phyloP scores from a whole-genome alignment of 2,888 invertebrate species.

The Scaptomyza caliginosa region DNA sequence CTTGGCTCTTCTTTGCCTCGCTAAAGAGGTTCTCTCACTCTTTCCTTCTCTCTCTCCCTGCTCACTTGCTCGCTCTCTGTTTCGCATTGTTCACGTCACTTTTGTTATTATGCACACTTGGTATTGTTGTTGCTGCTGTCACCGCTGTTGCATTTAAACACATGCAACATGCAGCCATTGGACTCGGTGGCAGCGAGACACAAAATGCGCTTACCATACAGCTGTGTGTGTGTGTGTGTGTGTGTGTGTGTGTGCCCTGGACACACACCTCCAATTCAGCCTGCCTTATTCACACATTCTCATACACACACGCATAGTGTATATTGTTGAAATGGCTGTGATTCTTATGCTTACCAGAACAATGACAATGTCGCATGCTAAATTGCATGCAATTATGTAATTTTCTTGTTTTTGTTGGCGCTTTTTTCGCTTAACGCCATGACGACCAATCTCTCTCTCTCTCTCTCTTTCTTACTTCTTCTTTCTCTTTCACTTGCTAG shows the following conservation, averaged over 20 bases:
- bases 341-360: constrained; percentile 75
- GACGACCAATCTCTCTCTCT: constrained; percentile 14
- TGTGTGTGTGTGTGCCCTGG: constrained; percentile 25
- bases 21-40: constrained; percentile 40
- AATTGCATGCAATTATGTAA: constrained; percentile 83
- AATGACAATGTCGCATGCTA: constrained; percentile 81
- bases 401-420: constrained; percentile 59
- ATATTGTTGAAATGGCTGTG: constrained; percentile 35
- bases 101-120: constrained; percentile 64
- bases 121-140: constrained; percentile 30
- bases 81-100: constrained; percentile 63
- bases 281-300: constrained; percentile 24
- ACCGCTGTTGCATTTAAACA: constrained; percentile 56
- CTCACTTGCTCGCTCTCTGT: neutral
- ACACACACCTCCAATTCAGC: constrained; percentile 29
- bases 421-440: constrained; percentile 18
- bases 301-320: neutral
- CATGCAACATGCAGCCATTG: constrained; percentile 61
- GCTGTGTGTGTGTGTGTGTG: too few species aligned
- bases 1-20: constrained; percentile 53
- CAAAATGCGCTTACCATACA: constrained; percentile 34
- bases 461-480: neutral
- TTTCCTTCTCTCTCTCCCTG: constrained; percentile 3
- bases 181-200: constrained; percentile 23
- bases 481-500: neutral